Evolutionary conservation across 2,888 invertebrate genomes (phyloP).

Genomic region (Bruchidius siliquastri): DNA sequence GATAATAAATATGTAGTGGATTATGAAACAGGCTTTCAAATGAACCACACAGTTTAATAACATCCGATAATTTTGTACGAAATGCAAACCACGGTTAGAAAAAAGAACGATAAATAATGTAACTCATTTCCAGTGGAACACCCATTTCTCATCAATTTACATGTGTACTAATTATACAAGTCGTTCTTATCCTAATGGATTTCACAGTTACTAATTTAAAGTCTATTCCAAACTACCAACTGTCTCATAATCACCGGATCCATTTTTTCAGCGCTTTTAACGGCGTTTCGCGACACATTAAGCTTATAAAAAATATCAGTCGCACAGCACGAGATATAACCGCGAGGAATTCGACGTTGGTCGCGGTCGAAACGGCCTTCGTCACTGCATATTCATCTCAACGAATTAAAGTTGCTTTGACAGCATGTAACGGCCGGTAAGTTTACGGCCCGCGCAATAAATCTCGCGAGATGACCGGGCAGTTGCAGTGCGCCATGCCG

Average conservation of each 20-base stretch:
- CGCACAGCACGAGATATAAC: not conserved
- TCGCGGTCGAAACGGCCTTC: too few relatives aligned
- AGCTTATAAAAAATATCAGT: not conserved
- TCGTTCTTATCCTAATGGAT: too few relatives aligned
- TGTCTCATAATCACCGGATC: not conserved
- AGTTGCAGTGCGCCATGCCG: too few relatives aligned
- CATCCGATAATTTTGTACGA: too few relatives aligned
- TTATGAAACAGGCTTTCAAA: too few relatives aligned
- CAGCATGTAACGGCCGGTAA: slow-evolving; percentile 16
- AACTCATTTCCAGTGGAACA: too few relatives aligned
- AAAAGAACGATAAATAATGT: too few relatives aligned
- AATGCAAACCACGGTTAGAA: too few relatives aligned
- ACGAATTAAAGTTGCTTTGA: slow-evolving; percentile 25
- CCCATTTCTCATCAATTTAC: too few relatives aligned
- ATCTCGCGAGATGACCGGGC: not conserved
- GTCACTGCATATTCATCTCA: not conserved
- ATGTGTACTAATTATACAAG: too few relatives aligned
- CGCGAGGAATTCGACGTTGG: not conserved
- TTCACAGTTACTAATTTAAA: not conserved
- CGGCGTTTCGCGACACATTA: not conserved
- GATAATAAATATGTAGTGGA: too few relatives aligned
- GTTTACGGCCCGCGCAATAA: slow-evolving; percentile 18
- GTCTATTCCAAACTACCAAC: not conserved
- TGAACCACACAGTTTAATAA: too few relatives aligned
- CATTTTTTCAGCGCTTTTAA: not conserved